A percentile compares a stretch with the other conserved stretches of the same genome.
phyloP scores from a whole-genome alignment of 2,113 vertebrate species.

The Todiramphus chloris region DNA sequence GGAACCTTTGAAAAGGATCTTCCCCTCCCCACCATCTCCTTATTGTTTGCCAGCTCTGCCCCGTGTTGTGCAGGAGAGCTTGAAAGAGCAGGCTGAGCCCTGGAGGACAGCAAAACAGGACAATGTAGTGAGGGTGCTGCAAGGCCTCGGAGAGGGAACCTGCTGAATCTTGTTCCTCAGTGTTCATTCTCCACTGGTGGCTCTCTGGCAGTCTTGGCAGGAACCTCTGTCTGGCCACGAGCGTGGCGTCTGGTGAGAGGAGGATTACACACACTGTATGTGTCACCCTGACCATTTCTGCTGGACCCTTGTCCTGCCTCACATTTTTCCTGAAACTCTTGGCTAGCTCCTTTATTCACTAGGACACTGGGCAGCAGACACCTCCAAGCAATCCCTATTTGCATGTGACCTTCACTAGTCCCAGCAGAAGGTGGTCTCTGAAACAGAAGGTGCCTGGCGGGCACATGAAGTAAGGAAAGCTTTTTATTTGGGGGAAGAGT shows the following conservation, averaged over 20 bases:
- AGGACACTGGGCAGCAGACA: background rate
- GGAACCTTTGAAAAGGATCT: slow-evolving; percentile 49
- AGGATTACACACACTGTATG: background rate
- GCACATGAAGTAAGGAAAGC: slow-evolving; percentile 1
- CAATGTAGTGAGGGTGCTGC: background rate
- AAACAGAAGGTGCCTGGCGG: background rate
- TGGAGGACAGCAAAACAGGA: background rate
- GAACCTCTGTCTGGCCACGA: background rate
- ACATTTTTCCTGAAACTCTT: background rate
- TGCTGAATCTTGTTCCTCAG: background rate
- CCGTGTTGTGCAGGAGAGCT: background rate
- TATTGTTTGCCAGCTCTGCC: slow-evolving; percentile 44
- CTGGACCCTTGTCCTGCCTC: background rate
- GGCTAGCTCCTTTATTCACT: background rate
- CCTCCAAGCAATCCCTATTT: background rate
- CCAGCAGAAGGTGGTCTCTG: background rate
- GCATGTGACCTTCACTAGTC: background rate
- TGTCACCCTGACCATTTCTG: background rate
- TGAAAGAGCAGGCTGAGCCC: background rate
- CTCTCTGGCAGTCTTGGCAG: background rate
- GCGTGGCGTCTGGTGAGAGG: background rate
- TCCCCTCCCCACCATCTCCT: background rate
- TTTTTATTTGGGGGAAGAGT: slow-evolving; percentile 11
- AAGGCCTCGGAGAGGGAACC: background rate
- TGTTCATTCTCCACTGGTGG: background rate